Conservation (phyloP, 2,888 invertebrate species). For the Teinopalpus imperialis region DNA sequence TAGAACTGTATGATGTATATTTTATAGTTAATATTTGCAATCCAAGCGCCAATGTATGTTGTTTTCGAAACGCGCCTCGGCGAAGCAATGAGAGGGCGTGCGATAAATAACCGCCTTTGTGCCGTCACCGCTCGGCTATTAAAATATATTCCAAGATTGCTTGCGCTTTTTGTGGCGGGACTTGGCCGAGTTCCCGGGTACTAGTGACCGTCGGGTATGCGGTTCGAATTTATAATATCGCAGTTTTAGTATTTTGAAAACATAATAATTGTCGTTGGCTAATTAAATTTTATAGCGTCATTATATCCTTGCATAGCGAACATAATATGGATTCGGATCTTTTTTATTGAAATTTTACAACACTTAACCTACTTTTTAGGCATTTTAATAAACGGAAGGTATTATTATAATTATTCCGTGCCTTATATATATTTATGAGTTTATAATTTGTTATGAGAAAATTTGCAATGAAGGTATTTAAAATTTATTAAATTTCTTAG, state of each 20-base stretch:
- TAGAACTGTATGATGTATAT: slow-evolving; percentile 43
- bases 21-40: slow-evolving; percentile 53
- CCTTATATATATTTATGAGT: no score
- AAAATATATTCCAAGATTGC: slow-evolving; percentile 77
- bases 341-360: no score
- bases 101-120: slow-evolving; percentile 81
- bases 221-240: no score
- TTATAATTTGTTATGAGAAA: no score
- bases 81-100: slow-evolving; percentile 80
- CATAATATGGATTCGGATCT: no score
- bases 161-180: slow-evolving; percentile 64
- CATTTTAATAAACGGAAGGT: slow-evolving; percentile 7
- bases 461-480: no score
- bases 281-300: no score
- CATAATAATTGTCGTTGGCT: no score
- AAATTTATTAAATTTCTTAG: no score
- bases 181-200: slow-evolving; percentile 47
- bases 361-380: slow-evolving; percentile 31
- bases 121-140: slow-evolving; percentile 78
- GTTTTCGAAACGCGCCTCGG: slow-evolving; percentile 59
- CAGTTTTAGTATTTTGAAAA: no score
- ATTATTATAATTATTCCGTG: no score
- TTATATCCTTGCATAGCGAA: no score
- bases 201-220: slow-evolving; percentile 44
- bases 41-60: slow-evolving; percentile 49